A percentile compares a stretch with the other conserved stretches of the same genome.
These are phyloP conservation scores for Brenthis hecate DNA, from an alignment of 2,888 invertebrate species.

Conservation along the genomic window DNA sequence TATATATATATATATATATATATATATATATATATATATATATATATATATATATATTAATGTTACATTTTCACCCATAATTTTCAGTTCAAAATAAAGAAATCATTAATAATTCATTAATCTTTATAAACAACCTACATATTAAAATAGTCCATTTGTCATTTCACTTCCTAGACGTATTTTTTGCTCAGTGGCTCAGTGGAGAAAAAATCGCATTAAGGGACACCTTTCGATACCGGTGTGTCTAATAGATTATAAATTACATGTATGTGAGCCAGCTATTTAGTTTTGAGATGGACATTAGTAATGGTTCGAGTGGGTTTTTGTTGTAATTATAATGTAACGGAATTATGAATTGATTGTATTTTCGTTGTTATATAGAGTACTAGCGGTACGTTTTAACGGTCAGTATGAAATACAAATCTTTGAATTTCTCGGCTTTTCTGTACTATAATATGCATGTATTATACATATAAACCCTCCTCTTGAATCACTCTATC, in stretches of 20 bases:
- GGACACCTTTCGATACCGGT: slow-evolving; percentile 45
- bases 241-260: slow-evolving; percentile 63
- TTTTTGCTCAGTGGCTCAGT: slow-evolving; percentile 31
- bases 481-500: no score
- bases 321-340: slow-evolving; percentile 5
- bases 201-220: slow-evolving; percentile 43
- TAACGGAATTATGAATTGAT: slow-evolving; percentile 3
- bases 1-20: no score
- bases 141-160: slow-evolving; percentile 33
- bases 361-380: not conserved
- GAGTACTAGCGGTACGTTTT: not conserved
- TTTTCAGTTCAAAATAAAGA: not conserved
- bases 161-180: slow-evolving; percentile 35
- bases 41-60: no score
- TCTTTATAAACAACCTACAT: slow-evolving; percentile 23
- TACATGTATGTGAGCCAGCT: slow-evolving; percentile 38
- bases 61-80: no score
- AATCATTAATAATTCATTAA: slow-evolving; percentile 24
- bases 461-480: no score
- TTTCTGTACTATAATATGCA: no score
- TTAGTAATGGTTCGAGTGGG: slow-evolving; percentile 19
- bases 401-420: no score
- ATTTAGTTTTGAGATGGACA: slow-evolving; percentile 33
- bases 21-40: no score
- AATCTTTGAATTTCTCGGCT: no score